Conservation (phyloP, 2,797 vertebrate species). For the Dallia pectoralis region DNA sequence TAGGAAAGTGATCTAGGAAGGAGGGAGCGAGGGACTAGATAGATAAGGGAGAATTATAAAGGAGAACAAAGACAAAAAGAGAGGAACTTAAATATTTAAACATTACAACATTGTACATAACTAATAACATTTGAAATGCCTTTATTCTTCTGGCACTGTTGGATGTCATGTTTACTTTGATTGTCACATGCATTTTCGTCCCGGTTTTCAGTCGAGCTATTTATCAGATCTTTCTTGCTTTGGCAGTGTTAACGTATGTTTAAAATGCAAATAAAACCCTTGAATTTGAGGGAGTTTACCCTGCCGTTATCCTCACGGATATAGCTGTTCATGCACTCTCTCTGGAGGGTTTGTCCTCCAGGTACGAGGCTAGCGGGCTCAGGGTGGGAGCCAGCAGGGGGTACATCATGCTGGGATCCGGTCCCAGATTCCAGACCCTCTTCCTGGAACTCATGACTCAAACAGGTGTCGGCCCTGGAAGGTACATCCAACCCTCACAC, state of each 20-base stretch:
- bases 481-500: constrained; percentile 23
- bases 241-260: background rate
- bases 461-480: constrained; percentile 61
- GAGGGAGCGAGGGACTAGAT: background rate
- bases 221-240: background rate
- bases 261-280: too few species aligned
- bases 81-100: too few species aligned
- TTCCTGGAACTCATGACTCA: constrained; percentile 52
- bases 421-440: constrained; percentile 40
- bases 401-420: constrained; percentile 43
- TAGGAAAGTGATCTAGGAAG: background rate
- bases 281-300: background rate
- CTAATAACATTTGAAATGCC: too few species aligned
- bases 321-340: background rate
- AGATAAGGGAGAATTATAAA: too few species aligned
- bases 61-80: too few species aligned
- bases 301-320: background rate
- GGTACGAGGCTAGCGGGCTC: constrained; percentile 33
- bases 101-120: too few species aligned
- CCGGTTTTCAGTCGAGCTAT: too few species aligned
- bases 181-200: too few species aligned
- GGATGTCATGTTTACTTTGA: too few species aligned
- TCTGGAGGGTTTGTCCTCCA: constrained; percentile 29
- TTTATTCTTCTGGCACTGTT: too few species aligned
- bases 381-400: constrained; percentile 47